Evolutionary conservation across 2,888 invertebrate species (phyloP).

Genomic region (Operophtera brumata): DNA sequence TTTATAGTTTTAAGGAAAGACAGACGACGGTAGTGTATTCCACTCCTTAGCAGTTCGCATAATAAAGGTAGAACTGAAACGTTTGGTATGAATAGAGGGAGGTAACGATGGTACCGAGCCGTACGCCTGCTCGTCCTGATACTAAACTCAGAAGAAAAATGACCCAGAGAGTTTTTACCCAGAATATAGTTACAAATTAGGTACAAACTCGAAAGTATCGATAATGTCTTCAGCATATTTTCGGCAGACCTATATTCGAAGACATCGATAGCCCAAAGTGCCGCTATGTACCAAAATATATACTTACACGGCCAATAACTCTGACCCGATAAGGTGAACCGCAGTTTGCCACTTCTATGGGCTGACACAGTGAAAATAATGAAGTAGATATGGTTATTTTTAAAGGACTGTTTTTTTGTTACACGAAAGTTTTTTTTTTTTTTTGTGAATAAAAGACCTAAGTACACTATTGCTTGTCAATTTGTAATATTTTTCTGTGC

Average conservation of each 20-base stretch:
- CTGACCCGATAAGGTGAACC: constrained; percentile 28
- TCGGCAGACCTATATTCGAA: background rate
- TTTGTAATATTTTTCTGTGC: too few relatives aligned
- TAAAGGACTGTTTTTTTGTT: background rate
- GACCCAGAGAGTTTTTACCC: background rate
- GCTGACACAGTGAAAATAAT: background rate
- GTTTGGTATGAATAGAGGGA: too few relatives aligned
- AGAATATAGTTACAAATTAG: background rate
- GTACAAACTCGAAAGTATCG: background rate
- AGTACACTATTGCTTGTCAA: too few relatives aligned
- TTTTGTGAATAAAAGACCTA: too few relatives aligned
- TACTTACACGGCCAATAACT: constrained; percentile 31
- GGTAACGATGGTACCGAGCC: too few relatives aligned
- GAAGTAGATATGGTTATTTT: background rate
- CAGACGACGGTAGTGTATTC: too few relatives aligned
- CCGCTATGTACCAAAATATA: constrained; percentile 4
- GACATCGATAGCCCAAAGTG: constrained; percentile 2
- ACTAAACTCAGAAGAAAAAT: too few relatives aligned
- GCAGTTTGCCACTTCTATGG: constrained; percentile 19
- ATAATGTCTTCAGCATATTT: background rate
- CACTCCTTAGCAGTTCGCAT: too few relatives aligned
- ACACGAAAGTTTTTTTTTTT: too few relatives aligned
- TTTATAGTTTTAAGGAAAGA: too few relatives aligned
- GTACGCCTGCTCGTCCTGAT: too few relatives aligned
- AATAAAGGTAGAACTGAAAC: too few relatives aligned